Evolutionary conservation across 2,888 invertebrate species (phyloP), one percentile per base, ranked within the genome.

Genomic region (Acanthosepion pharaonis): DNA sequence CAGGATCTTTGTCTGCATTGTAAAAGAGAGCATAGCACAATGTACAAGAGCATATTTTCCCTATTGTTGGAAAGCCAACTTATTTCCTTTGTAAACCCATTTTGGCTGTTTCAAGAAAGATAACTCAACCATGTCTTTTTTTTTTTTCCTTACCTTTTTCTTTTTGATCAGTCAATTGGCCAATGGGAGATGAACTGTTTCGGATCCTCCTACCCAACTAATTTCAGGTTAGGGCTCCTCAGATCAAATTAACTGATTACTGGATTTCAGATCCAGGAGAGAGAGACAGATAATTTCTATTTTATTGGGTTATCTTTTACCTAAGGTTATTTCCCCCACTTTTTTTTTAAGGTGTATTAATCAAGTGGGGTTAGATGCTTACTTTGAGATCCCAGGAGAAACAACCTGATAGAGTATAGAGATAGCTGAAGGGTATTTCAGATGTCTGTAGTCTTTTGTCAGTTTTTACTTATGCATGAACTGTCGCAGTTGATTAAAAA

Each of bases 231-330:
- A n/a, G 78, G 78, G 15, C 1, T n/a, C n/a, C 33, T n/a, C 78
- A 78, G 78, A 78, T n/a, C n/a, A 78, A 78, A 78, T 78, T 78
- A 78, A 78, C 78, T n/a, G 78, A 78, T 78, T 78, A 78, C 78
- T 78, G 78, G 78, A 15, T 78, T 78, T 78, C n/a, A 78, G 78
- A 78, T 78, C 78, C 78, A n/a, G n/a, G 5, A 78, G 11, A 78
- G 78, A 33, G 78, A 78, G 78, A n/a, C 78, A 78, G 78, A 78
- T 78, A 78, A 78, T n/a, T 33, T n/a, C 15, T n/a, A 3, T n/a
- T n/a, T 78, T 78, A 78, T 78, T 78, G 33, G n/a, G 78, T 78
- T 78, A 78, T n/a, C 78, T 78, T 78, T 33, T 78, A 33, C 78
- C n/a, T n/a, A 5, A 6, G 78, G 78, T 78, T 78, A 78, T 78